Evolutionary conservation across 2,797 vertebrate genomes (phyloP).

Genomic region (Nothura maculosa): DNA sequence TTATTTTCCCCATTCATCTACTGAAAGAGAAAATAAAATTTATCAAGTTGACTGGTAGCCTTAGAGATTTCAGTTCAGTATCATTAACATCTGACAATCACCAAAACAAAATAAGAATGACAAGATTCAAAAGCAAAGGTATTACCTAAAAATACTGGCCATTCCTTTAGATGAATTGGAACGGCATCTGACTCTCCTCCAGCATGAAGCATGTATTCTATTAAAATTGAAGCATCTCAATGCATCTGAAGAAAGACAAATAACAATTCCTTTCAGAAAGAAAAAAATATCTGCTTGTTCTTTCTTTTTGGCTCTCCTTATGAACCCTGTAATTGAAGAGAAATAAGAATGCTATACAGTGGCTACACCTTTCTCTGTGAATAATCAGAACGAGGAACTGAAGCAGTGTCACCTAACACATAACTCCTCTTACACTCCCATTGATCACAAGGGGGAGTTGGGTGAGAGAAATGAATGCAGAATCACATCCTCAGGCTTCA

Average conservation of each 20-base stretch:
- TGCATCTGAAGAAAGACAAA: background rate
- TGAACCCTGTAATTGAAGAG: background rate
- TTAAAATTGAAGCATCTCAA: conserved; percentile 24
- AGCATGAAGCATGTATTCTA: background rate
- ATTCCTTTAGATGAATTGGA: background rate
- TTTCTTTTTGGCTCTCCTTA: background rate
- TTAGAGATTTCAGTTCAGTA: background rate
- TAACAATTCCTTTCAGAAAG: background rate
- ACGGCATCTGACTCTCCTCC: background rate
- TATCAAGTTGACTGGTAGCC: background rate
- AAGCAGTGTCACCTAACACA: background rate
- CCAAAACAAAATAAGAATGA: background rate
- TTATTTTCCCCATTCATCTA: background rate
- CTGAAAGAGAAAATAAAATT: background rate
- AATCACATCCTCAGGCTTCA: conserved; percentile 49
- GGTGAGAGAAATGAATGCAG: conserved; percentile 12
- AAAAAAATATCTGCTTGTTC: background rate
- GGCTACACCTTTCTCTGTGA: background rate
- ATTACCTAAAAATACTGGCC: background rate
- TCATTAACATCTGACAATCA: background rate
- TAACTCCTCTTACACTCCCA: background rate
- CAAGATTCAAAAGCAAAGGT: background rate
- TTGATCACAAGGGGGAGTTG: background rate
- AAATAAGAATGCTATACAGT: background rate
- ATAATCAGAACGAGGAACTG: background rate